These are phyloP conservation scores for Vidua chalybeata DNA, from an alignment of 2,113 vertebrate species.

Conservation along the genomic window DNA sequence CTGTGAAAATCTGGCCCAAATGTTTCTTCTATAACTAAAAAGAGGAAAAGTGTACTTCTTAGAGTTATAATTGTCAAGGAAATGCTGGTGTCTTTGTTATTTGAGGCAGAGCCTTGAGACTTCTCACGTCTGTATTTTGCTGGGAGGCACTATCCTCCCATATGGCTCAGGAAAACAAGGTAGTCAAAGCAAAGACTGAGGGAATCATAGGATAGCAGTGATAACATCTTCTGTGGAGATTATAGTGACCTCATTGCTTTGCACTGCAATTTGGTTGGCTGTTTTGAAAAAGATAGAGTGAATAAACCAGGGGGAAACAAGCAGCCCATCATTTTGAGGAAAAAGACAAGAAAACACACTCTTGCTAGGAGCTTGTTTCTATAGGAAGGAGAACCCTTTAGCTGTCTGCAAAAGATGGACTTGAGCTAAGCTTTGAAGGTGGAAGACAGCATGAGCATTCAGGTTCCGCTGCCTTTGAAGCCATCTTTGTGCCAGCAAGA, in stretches of 20 bases:
- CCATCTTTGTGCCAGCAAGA: background rate
- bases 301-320: background rate
- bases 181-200: background rate
- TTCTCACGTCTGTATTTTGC: background rate
- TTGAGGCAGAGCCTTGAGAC: background rate
- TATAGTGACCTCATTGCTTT: background rate
- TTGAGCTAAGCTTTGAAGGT: background rate
- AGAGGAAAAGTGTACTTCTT: background rate
- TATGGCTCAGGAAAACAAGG: slow-evolving; percentile 8
- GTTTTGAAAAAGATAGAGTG: background rate
- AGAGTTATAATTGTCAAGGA: background rate
- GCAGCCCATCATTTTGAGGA: background rate
- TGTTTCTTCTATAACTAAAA: background rate
- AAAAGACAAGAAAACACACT: background rate
- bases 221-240: background rate
- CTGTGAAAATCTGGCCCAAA: slow-evolving; percentile 6
- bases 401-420: background rate
- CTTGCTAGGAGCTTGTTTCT: background rate
- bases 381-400: background rate
- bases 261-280: background rate
- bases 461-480: background rate
- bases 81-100: background rate
- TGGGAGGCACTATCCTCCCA: background rate
- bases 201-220: background rate
- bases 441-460: background rate